Percentiles rank a stretch among this genome's conserved stretches.
phyloP scores from a whole-genome alignment of 2,888 invertebrate species.

The Drosophila monieri region DNA sequence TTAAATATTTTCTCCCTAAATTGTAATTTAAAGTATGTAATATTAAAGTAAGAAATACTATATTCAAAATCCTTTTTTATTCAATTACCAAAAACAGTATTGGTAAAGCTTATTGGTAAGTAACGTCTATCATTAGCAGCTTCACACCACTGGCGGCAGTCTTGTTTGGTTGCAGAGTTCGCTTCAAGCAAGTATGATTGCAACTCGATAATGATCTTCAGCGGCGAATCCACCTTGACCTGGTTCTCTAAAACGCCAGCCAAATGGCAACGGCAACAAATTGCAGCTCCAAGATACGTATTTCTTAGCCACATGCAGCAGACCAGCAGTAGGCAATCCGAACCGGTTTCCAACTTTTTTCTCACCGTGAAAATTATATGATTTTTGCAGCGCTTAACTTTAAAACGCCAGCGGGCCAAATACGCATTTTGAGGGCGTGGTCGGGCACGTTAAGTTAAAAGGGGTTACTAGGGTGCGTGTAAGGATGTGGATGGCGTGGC shows the following conservation, averaged over 20 bases:
- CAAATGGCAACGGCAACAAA: conserved; percentile 50
- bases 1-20: background rate
- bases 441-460: conserved; percentile 43
- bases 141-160: conserved; percentile 8
- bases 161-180: conserved; percentile 31
- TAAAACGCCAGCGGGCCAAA: conserved; percentile 48
- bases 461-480: conserved; percentile 52
- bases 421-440: conserved; percentile 46
- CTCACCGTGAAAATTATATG: conserved; percentile 19
- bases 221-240: conserved; percentile 66
- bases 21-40: no score
- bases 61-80: no score
- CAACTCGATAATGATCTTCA: conserved; percentile 62
- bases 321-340: conserved; percentile 12
- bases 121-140: no score
- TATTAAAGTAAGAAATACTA: no score
- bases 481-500: conserved; percentile 50
- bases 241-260: conserved; percentile 59
- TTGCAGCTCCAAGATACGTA: conserved; percentile 24
- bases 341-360: conserved; percentile 41
- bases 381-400: conserved; percentile 51
- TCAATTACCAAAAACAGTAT: no score
- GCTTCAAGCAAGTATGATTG: conserved; percentile 41
- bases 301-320: conserved; percentile 49
- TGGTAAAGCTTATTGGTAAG: no score